Evolutionary conservation across 2,113 vertebrate species (phyloP), one percentile per base, ranked within the genome.

Genomic region (Ictalurus furcatus): DNA sequence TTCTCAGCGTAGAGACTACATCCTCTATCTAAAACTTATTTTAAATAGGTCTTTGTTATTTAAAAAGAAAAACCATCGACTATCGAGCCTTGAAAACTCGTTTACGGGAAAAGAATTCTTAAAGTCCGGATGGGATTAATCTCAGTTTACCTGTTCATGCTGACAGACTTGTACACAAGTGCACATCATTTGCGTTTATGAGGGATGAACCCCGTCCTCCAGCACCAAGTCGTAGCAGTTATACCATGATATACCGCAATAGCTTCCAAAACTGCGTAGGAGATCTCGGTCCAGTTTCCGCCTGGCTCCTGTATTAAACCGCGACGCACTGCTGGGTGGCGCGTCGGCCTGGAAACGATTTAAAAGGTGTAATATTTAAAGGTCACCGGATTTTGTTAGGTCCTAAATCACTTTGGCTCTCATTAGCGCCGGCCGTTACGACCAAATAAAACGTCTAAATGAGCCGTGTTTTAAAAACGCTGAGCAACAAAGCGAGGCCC

Each of bases 291-390:
- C 44, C 16, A 54, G 6, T 85, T 54, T 30, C 34, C 13, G 19
- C 28, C 44, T 1, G 1, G 30, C 0, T 40, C 34, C 40, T 71
- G 56, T 56, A 85, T 73, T 85, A 85, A 56, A 34, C 58, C 8
- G 65, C 23, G 14, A 56, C 7, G 63, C 52, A 34, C 65, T 34
- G 28, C 84, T 30, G 84, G 23, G 23, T 44, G 81, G 63, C 65
- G 37, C 28, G 25, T 73, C 34, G 65, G 48, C 67, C n/a, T 85
- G 65, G 34, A 85, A 73, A 85, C 73, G 65, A 85, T 85, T 85
- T 56, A 52, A 71, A 73, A 71, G 6, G 28, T 25, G n/a, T 73
- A 30, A 71, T 73, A 56, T 85, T 79, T 71, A 85, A 85, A 85
- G 84, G 84, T 85, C 84, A 85, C 48, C n/a, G 6, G 65, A 56